Conservation (phyloP, 2,113 vertebrate species). For the Microtus ochrogaster region DNA sequence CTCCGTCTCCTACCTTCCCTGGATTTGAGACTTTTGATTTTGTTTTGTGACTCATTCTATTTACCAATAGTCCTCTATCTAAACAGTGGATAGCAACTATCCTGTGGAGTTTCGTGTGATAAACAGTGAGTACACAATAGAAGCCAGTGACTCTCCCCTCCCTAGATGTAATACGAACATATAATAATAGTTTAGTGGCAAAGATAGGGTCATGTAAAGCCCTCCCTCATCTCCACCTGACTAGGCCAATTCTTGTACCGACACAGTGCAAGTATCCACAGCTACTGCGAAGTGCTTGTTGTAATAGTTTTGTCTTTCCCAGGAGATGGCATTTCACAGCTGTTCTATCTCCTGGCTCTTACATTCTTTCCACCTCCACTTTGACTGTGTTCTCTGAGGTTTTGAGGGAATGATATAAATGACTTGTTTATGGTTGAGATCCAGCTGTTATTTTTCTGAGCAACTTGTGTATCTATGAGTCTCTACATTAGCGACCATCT, state of each 20-base stretch:
- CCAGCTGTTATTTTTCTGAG: background rate
- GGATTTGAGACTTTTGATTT: background rate
- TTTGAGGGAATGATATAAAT: background rate
- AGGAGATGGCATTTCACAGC: background rate
- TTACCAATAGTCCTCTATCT: background rate
- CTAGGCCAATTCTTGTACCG: background rate
- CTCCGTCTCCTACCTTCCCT: background rate
- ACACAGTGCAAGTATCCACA: background rate
- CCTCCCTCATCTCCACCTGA: background rate
- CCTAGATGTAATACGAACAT: background rate
- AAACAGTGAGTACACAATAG: background rate
- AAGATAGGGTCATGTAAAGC: background rate
- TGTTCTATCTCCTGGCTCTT: too few species aligned
- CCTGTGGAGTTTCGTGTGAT: background rate
- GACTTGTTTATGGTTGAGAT: background rate
- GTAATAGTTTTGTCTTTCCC: background rate
- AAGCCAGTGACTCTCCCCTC: accelerated
- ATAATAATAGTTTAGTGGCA: background rate
- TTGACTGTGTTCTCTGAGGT: background rate
- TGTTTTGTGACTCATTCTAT: background rate
- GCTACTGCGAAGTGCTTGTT: background rate
- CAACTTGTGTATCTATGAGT: background rate
- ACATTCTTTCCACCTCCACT: background rate
- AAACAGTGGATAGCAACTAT: too few species aligned
- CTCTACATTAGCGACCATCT: background rate